These are phyloP conservation scores for Euclidia mi DNA, from an alignment of 2,888 invertebrate genomes.

Conservation along the genomic window DNA sequence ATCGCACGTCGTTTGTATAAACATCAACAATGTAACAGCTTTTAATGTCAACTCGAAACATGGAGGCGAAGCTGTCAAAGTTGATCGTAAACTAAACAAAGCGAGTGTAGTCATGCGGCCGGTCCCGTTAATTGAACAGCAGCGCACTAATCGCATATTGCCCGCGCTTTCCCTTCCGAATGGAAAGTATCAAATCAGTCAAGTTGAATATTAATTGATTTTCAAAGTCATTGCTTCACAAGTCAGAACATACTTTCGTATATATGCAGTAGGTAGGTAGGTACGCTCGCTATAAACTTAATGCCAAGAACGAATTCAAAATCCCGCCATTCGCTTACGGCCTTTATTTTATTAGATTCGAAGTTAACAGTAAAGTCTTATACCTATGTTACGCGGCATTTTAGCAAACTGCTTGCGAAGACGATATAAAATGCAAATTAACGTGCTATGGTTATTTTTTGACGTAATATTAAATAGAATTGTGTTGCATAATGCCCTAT, in stretches of 20 bases:
- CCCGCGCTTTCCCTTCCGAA: conserved; percentile 84
- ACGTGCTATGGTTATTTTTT: conserved; percentile 24
- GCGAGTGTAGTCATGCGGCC: conserved; percentile 56
- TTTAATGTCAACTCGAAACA: conserved; percentile 16
- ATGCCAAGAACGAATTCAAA: conserved; percentile 31
- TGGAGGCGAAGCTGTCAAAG: conserved; percentile 31
- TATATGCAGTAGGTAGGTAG: not conserved
- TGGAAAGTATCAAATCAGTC: conserved; percentile 78
- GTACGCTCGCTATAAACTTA: conserved; percentile 20
- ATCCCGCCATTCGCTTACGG: conserved; percentile 30
- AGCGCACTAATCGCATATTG: conserved; percentile 80
- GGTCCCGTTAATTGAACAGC: conserved; percentile 82
- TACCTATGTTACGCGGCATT: conserved; percentile 30
- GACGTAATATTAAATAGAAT: conserved; percentile 21
- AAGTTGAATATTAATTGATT: conserved; percentile 54
- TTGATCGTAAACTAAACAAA: conserved; percentile 42
- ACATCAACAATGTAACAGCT: not conserved
- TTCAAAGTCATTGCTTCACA: conserved; percentile 51
- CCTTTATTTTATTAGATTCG: conserved; percentile 31
- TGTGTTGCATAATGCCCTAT: conserved; percentile 43
- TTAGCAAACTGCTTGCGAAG: conserved; percentile 41
- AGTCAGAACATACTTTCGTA: conserved; percentile 36
- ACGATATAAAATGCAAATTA: conserved; percentile 39
- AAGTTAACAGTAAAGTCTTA: conserved; percentile 26
- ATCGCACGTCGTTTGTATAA: conserved; percentile 7